Base-by-base conservation (phyloP, 2,888 invertebrate genomes). In the Pimpla rufipes region DNA sequence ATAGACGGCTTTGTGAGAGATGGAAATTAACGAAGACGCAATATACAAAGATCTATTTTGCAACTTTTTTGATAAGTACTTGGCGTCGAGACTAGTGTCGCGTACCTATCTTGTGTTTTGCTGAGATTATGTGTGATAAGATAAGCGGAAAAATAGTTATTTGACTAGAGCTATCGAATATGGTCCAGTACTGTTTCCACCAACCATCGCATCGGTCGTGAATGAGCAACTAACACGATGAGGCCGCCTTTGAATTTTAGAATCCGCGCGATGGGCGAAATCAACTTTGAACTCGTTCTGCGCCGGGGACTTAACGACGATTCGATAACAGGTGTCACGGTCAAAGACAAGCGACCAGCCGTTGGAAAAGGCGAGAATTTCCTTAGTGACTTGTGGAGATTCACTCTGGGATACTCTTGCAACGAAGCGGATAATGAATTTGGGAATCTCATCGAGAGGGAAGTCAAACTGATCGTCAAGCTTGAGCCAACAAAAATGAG, bases 301-400 rank as follows among this genome's bases (percentile, higher is more conserved):
- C 78, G 74, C n/a, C 64, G 64, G 2, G 68, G 47, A 10, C 45
- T 84, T 10, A 23, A 35, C 8, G 83, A 88, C 40, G 64, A 78
- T 0, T 79, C 55, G 21, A 70, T 85, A 42, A 42, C 18, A 11
- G 75, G 77, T 23, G 79, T 84, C 10, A 59, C 42, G 71, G 74
- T 87, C 35, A 88, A 85, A 50, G 76, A 84, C 5, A 81, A 74
- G 40, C 21, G 84, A 50, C 87, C 89, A 40, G 91, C 90, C 0
- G 90, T 90, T 0, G 86, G 70, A 11, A 83, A 75, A 66, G 85
- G 84, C 1, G 73, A 70, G 11, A 83, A 86, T 83, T 86, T 78
- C 47, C 59, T 82, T 4, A 87, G 87, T 64, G 18, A 79, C 7
- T 50, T 87, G 11, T 74, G 21, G 68, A 84, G 77, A 71, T 66